Percentiles rank a stretch among this genome's conserved stretches.
phyloP scores from a whole-genome alignment of 1,140 invertebrate species.

The Drosophila bocqueti region DNA sequence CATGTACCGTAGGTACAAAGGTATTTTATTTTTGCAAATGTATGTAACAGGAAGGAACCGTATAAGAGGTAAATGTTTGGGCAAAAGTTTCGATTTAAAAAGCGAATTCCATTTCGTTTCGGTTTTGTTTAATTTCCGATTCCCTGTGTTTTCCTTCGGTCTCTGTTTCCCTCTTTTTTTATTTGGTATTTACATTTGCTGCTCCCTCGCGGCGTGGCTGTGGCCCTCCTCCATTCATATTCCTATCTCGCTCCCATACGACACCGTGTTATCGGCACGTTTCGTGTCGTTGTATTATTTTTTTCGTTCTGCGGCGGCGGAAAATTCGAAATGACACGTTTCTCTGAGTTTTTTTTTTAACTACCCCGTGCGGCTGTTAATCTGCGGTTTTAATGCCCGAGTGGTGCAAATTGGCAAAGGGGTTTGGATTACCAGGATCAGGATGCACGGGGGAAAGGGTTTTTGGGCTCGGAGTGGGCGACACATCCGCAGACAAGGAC shows the following conservation, averaged over 20 bases:
- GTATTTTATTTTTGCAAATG: no score
- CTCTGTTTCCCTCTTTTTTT: slow-evolving; percentile 57
- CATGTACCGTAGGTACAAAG: no score
- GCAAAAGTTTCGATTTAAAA: no score
- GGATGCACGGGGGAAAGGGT: slow-evolving; percentile 10
- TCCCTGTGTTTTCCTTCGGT: slow-evolving; percentile 60
- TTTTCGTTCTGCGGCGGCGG: slow-evolving; percentile 48
- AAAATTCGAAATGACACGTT: slow-evolving; percentile 82
- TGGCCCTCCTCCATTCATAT: background rate
- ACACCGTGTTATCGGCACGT: slow-evolving; percentile 83
- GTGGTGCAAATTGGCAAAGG: slow-evolving; percentile 80
- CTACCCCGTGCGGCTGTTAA: slow-evolving; percentile 79
- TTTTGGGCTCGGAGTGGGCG: slow-evolving; percentile 5
- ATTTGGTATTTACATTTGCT: slow-evolving; percentile 69
- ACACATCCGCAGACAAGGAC: slow-evolving; percentile 43
- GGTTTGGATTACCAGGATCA: slow-evolving; percentile 68
- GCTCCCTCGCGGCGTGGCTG: slow-evolving; percentile 1
- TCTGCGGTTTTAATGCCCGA: slow-evolving; percentile 81
- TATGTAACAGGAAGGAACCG: no score
- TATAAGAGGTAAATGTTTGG: no score
- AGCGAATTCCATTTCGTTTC: slow-evolving; percentile 83
- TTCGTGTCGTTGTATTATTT: slow-evolving; percentile 61
- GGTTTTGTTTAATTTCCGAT: slow-evolving; percentile 83
- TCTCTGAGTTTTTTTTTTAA: slow-evolving; percentile 65
- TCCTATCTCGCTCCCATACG: slow-evolving; percentile 35